phyloP scores from a whole-genome alignment of 1,140 invertebrate species.

The Drosophila bifasciata region DNA sequence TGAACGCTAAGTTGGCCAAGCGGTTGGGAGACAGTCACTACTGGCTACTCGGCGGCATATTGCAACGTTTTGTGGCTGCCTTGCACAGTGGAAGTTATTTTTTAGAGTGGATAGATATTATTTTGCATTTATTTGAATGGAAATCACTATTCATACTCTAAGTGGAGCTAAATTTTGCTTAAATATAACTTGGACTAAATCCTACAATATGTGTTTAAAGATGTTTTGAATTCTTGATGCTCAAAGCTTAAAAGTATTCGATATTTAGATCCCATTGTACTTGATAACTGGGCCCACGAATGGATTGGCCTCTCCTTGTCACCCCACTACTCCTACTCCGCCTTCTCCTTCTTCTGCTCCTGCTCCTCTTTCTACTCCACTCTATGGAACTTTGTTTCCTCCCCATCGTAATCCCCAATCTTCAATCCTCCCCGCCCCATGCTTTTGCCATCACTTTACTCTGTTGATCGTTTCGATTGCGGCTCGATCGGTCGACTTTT shows the following conservation, averaged over 20 bases:
- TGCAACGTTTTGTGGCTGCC: conserved; percentile 5
- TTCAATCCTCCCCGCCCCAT: background rate
- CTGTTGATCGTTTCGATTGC: conserved; percentile 63
- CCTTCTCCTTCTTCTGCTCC: conserved; percentile 1
- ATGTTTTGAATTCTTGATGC: no score
- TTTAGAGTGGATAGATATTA: no score
- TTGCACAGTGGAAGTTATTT: background rate
- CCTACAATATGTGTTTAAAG: no score
- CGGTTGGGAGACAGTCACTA: conserved; percentile 26
- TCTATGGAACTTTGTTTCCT: conserved; percentile 2
- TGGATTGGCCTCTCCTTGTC: conserved; percentile 33
- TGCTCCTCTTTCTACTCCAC: background rate
- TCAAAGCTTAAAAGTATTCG: conserved; percentile 1
- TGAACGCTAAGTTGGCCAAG: conserved; percentile 56
- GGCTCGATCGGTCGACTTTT: conserved; percentile 72
- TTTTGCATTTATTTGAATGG: no score
- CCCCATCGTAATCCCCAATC: conserved; percentile 13
- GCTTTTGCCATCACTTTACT: conserved; percentile 25
- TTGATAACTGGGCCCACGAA: conserved; percentile 45
- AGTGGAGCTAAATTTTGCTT: no score
- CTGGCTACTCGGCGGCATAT: conserved; percentile 14
- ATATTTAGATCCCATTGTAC: conserved; percentile 23
- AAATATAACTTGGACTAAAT: no score
- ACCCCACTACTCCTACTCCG: conserved; percentile 6
- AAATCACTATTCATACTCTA: no score